These are phyloP conservation scores for Dynastes grantii DNA, from an alignment of 2,888 invertebrate species.

Conservation along the genomic window DNA sequence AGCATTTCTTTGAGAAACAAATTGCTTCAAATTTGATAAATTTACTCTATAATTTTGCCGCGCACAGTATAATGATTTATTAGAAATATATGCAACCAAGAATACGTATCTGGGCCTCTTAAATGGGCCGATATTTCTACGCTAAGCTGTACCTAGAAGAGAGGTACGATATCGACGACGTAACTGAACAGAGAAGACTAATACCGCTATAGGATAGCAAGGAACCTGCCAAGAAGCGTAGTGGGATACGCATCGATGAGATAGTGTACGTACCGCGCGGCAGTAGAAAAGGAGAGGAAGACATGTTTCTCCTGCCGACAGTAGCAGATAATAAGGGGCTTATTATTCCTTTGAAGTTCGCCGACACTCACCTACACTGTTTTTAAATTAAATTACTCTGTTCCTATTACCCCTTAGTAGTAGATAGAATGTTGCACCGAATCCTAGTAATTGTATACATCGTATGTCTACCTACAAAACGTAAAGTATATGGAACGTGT, in stretches of 20 bases:
- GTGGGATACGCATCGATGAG: slow-evolving; percentile 22
- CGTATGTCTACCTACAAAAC: slow-evolving; percentile 2
- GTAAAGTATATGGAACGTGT: not conserved
- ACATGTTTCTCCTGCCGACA: slow-evolving; percentile 65
- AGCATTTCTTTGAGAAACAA: no score
- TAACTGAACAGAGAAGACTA: slow-evolving; percentile 13
- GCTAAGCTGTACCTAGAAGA: not conserved
- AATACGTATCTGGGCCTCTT: no score
- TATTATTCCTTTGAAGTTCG: slow-evolving; percentile 66
- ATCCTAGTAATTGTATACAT: slow-evolving; percentile 10
- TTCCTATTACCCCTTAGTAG: slow-evolving; percentile 63
- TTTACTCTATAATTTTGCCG: no score
- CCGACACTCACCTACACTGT: slow-evolving; percentile 68
- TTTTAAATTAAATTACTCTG: slow-evolving; percentile 69
- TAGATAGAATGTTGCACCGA: slow-evolving; percentile 60
- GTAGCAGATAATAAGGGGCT: slow-evolving; percentile 70
- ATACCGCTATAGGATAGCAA: slow-evolving; percentile 5
- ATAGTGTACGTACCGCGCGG: slow-evolving; percentile 22
- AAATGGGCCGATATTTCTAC: not conserved
- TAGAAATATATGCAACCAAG: no score
- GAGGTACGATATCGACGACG: slow-evolving; percentile 3
- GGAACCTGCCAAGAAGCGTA: slow-evolving; percentile 14
- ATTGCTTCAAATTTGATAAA: no score
- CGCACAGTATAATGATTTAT: no score
- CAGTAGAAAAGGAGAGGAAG: slow-evolving; percentile 39